Base-by-base conservation (phyloP, 2,888 invertebrate genomes). In the Ichneumoninae sp. region DNA sequence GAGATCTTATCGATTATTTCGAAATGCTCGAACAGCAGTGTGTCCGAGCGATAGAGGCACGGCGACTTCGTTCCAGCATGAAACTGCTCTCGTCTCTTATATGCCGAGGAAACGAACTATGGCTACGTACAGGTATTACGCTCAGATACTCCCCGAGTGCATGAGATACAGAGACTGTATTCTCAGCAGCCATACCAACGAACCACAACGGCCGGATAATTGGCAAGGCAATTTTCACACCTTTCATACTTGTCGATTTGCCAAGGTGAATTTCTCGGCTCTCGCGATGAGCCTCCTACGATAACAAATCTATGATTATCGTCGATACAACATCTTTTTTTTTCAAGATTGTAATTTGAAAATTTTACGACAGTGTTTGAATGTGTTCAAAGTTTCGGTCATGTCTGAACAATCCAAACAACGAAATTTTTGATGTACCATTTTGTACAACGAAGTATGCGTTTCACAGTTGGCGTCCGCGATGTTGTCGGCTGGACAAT, bases 1-100 rank as follows among this genome's bases (percentile, higher is more conserved):
- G 84, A 89, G 90, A 90, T 90, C 90, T 90, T 90, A 90, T 90
- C 90, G 87, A 90, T 88, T 89, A 87, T 90, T 90, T 90, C 90
- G 90, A 90, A 90, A 90, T 86, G 85, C 82, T 77, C 86, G 85
- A 77, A 83, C 22, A 72, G 75, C 68, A 8, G 44, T 80, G 57
- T 60, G 80, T 80, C 44, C 75, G 74, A 77, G 82, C 68, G 69
- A 83, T 36, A 60, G 69, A 65, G 81, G 69, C 75, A 78, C 70
- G 71, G 70, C 72, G 19, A 68, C 33, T 36, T 50, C 57, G 79
- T 72, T 80, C 80, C 75, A 79, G 50, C 68, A n/a, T 71, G 66
- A 62, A 40, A 6, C 36, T 50, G 47, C 19, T 52, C 66, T 66
- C 62, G 60, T 62, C 65, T 65, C 72, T 57, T 65, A 57, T 57